A percentile compares a stretch with the other conserved stretches of the same genome.
Evolutionary conservation across 2,113 vertebrate genomes (phyloP).

Genomic region (Henicopernis longicauda): DNA sequence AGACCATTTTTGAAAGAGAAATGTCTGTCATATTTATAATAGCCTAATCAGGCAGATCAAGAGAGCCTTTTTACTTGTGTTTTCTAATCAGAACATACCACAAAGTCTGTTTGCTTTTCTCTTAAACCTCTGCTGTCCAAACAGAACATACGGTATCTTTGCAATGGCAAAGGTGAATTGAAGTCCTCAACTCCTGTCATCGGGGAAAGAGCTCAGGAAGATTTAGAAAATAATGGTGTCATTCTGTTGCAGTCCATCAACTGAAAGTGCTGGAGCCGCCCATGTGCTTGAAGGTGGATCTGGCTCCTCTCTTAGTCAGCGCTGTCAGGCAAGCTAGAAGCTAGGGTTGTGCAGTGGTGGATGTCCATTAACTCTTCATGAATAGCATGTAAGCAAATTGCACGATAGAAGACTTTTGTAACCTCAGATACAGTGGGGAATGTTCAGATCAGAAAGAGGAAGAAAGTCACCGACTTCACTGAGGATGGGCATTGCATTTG

Average conservation of each 20-base stretch:
- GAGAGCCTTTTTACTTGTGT: constrained; percentile 43
- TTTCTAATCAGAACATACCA: constrained; percentile 49
- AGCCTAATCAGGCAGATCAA: constrained; percentile 30
- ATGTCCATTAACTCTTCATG: background rate
- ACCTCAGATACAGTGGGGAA: background rate
- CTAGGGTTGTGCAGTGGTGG: too few relatives aligned
- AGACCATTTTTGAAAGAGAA: background rate
- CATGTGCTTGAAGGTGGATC: background rate
- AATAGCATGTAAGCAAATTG: background rate
- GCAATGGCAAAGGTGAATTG: constrained; percentile 7
- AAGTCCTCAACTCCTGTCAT: background rate
- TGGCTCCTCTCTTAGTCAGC: background rate
- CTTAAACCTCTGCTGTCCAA: constrained; percentile 32
- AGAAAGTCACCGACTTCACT: background rate
- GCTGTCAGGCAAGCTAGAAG: background rate
- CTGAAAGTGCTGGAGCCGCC: background rate
- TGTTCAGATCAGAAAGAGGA: background rate
- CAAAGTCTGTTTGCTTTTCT: constrained; percentile 60
- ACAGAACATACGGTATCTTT: background rate
- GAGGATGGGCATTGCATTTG: background rate
- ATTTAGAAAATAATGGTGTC: background rate
- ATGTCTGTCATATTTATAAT: background rate
- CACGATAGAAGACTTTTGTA: background rate
- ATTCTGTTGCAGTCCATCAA: background rate
- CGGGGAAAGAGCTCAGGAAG: background rate